phyloP scores from a whole-genome alignment of 2,113 vertebrate species.

The Nothobranchius kuhntae region DNA sequence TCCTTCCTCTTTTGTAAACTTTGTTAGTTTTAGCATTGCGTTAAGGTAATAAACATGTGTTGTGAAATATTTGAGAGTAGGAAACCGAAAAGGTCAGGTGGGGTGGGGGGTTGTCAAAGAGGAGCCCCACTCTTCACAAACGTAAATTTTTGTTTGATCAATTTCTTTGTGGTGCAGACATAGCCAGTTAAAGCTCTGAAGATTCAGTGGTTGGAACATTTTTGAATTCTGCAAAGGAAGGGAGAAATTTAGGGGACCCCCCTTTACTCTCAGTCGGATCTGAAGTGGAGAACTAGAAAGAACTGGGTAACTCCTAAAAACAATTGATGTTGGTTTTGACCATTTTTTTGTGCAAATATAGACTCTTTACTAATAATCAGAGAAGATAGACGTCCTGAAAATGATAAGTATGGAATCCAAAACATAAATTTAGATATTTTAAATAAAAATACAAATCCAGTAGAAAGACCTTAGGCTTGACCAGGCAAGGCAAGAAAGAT shows the following conservation, averaged over 20 bases:
- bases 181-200: conserved; percentile 44
- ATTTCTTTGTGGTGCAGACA: conserved; percentile 22
- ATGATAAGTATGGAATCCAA: background rate
- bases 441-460: background rate
- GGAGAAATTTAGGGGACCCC: conserved; percentile 74
- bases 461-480: conserved; percentile 7
- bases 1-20: background rate
- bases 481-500: conserved; percentile 32
- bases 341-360: too few relatives aligned
- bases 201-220: conserved; percentile 62
- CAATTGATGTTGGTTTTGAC: background rate
- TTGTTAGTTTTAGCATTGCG: too few relatives aligned
- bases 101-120: background rate
- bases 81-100: background rate
- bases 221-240: conserved; percentile 58
- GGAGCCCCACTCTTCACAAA: background rate
- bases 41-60: background rate
- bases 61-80: background rate
- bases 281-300: conserved; percentile 11
- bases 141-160: conserved; percentile 4
- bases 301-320: conserved; percentile 13
- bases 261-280: conserved; percentile 46
- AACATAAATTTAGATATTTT: background rate
- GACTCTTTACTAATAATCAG: too few relatives aligned
- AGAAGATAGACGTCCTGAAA: too few relatives aligned